Base-by-base conservation (phyloP, 2,797 vertebrate species). In the Esox lucius region DNA sequence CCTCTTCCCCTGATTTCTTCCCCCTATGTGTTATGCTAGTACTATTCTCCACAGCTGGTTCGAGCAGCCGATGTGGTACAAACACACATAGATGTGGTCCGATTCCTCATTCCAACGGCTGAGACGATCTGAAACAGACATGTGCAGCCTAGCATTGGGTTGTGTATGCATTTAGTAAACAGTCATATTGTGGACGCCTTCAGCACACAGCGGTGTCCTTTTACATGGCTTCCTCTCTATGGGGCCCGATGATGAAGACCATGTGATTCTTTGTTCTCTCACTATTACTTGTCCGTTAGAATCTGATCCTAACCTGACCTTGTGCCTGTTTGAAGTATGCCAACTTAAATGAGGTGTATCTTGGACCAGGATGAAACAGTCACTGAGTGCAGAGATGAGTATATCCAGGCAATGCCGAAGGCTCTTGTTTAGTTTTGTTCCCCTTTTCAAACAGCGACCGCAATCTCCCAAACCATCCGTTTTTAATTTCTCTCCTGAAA, bases 351-450 rank as follows among this genome's bases (percentile, higher is more conserved):
- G 53, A 87, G 81, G 79, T 75, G 77, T 76, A 61, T 79, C 84
- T 83, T 87, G 85, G 87, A 79, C 53, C 77, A 75, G 86, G 75
- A 79, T 83, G 82, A 83, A 87, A 85, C 76, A 74, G 75, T 64
- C 62, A 46, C 22, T 39, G 72, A 72, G 71, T 72, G 81, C 73
- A 76, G 73, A 83, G 15, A 62, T 83, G 83, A 88, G 83, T 75
- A 78, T 74, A 67, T 81, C 75, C 79, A 88, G 79, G 84, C 74
- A 56, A 59, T 35, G 73, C 51, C 80, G 11, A 78, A 73, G 70
- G 19, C 16, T 83, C 85, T 76, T 68, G 65, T 83, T 73, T 46
- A 74, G 70, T 26, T 24, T 35, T 39, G 69, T 24, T 24, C n/a
- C 64, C 73, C 62, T 73, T 2, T 64, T 75, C 59, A 73, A 80